phyloP scores from a whole-genome alignment of 2,888 invertebrate genomes.

The Drosophila birchii region DNA sequence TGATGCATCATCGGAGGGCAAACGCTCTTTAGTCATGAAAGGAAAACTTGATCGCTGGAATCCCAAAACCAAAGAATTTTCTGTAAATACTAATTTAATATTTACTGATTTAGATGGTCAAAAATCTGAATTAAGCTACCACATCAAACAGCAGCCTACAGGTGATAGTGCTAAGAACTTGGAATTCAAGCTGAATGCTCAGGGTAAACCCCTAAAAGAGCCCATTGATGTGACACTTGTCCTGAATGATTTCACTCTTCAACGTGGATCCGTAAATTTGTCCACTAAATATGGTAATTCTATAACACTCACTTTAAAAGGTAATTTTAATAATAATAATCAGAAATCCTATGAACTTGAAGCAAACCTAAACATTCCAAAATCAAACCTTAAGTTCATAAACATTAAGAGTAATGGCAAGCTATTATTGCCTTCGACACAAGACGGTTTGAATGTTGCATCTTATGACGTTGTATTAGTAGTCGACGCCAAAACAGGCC shows the following conservation, averaged over 20 bases:
- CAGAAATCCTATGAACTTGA: conserved; percentile 85
- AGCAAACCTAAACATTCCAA: conserved; percentile 86
- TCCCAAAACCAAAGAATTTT: conserved; percentile 83
- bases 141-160: conserved; percentile 83
- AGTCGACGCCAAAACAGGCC: conserved; percentile 62
- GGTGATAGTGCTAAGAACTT: conserved; percentile 73
- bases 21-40: conserved; percentile 83
- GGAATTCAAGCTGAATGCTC: conserved; percentile 45
- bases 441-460: conserved; percentile 46
- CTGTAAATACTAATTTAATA: conserved; percentile 82
- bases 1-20: conserved; percentile 66
- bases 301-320: conserved; percentile 84
- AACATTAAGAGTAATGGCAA: conserved; percentile 82
- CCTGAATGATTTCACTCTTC: conserved; percentile 73
- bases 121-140: conserved; percentile 83
- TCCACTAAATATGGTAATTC: conserved; percentile 86
- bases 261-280: conserved; percentile 83
- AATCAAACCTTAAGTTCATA: conserved; percentile 86
- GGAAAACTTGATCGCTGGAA: conserved; percentile 84
- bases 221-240: conserved; percentile 79
- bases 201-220: conserved; percentile 82
- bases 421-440: conserved; percentile 72
- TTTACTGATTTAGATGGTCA: conserved; percentile 85
- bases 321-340: conserved; percentile 83
- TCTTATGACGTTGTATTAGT: conserved; percentile 62